Evolutionary conservation across 2,888 invertebrate species (phyloP), one percentile per base, ranked within the genome.

Genomic region (Hydropsyche betteni): DNA sequence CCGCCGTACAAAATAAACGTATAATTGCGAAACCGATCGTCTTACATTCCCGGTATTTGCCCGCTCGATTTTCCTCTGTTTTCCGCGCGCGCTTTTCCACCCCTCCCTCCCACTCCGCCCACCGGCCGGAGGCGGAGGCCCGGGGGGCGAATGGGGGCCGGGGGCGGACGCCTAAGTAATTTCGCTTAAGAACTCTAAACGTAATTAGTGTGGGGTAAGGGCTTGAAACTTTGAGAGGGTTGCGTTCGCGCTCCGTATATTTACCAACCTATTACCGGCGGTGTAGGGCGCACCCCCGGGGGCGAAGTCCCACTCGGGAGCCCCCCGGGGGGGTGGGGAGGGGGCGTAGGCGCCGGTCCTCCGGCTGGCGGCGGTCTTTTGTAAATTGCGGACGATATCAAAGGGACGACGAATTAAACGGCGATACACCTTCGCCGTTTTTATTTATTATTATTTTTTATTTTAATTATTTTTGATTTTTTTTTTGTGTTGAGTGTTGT

Each of bases 141-240:
- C 7, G 64, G 68, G 64, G 71, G 75, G 70, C 70, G 75, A 75
- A 73, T 24, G 74, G 72, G 72, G 76, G 72, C 69, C 61, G 76
- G 33, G 77, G 79, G 79, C 72, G 78, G 78, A 86, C 89, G 89
- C 87, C 89, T 89, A 89, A 89, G 89, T 89, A 90, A 90, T 90
- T 89, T 89, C 88, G 88, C 88, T 89, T 89, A 89, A 89, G 89
- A 89, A 89, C 89, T 88, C 89, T 89, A 89, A 90, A 90, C 89
- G 89, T 90, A 90, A 90, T 90, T 90, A 90, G 89, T 89, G 88
- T 86, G 86, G 88, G 88, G 88, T 88, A 87, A 88, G 88, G 88
- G 88, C 88, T 88, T 88, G 88, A 88, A 87, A 88, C 83, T 87
- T 86, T 85, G 89, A 89, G 89, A 89, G 89, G 89, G 89, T 89